Evolutionary conservation across 1,140 invertebrate species (phyloP), one percentile per base, ranked within the genome.

Genomic region (Calosoma granatense): DNA sequence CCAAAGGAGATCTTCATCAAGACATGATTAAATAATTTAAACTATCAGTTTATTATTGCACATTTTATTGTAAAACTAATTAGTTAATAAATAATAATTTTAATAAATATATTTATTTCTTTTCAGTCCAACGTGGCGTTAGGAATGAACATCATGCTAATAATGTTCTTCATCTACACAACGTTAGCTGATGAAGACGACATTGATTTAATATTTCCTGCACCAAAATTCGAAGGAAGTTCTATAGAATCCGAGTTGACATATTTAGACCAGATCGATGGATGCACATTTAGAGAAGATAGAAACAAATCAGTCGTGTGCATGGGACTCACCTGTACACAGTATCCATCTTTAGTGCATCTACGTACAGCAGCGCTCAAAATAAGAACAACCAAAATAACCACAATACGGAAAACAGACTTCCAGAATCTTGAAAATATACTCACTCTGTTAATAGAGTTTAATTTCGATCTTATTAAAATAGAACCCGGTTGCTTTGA

Each of bases 401-500:
- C 6, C 4, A 17, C 4, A 9, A 6, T 47, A 12, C 6, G 15
- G 17, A 47, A 47, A 17, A 12, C 9, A 12, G 41, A 47, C 17
- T 47, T 47, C 9, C 41, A 47, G 4, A 12, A 9, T 12, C 17
- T 47, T 17, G 17, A 3, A 12, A 12, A 12, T 11, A 9, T 47
- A 11, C 9, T 12, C 3, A 11, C 17, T 12, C 17, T 47, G 15
- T 3, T 12, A 47, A 47, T 47, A 47, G 41, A 47, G 17, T 47
- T 47, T 47, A 47, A 47, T 47, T 11, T 47, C 3, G 41, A 47
- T 4, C 15, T 47, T 12, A 47, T 17, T 17, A 17, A 47, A 47
- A 65, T 70, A 39, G 39, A 59, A 53, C 47, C 60, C 0, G 60
- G 64, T 9, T 56, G 58, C 26, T 70, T 70, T 54, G 15, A 61